phyloP scores from a whole-genome alignment of 2,797 vertebrate genomes.

The Siniperca scherzeri region DNA sequence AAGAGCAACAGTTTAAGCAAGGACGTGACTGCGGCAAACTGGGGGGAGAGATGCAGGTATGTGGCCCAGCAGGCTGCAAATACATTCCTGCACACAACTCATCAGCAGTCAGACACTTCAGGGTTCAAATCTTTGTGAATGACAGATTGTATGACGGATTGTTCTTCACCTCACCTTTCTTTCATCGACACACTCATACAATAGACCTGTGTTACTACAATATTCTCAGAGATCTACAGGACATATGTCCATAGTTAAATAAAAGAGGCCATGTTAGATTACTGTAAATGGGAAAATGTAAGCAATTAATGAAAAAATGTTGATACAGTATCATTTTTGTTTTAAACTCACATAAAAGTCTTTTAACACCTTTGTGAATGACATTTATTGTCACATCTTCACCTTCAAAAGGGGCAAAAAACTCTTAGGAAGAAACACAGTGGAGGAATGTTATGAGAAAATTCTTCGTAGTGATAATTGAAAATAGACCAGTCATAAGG shows the following conservation, averaged over 20 bases:
- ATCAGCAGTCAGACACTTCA: constrained; percentile 46
- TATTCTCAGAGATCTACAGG: not conserved
- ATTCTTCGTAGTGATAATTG: constrained; percentile 25
- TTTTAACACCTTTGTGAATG: not conserved
- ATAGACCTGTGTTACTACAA: not conserved
- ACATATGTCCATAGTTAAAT: not conserved
- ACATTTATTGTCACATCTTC: not conserved
- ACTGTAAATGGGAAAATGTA: not conserved
- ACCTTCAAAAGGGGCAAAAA: not conserved
- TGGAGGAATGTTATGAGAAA: constrained; percentile 44
- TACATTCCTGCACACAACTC: constrained; percentile 64
- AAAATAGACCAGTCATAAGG: constrained; percentile 6
- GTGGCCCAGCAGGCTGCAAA: constrained; percentile 59
- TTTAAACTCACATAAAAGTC: not conserved
- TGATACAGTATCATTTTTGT: not conserved
- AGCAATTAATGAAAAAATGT: not conserved
- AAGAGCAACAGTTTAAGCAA: constrained; percentile 35
- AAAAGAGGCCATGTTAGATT: not conserved
- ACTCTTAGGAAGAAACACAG: not conserved
- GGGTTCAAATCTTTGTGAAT: constrained; percentile 53
- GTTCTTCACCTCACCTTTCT: constrained; percentile 36
- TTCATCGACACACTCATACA: constrained; percentile 12
- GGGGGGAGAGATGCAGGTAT: constrained; percentile 56
- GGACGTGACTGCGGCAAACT: constrained; percentile 41
- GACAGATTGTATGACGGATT: too few relatives aligned